Conservation (phyloP, 2,113 vertebrate species). For the Tragelaphus buxtoni region DNA sequence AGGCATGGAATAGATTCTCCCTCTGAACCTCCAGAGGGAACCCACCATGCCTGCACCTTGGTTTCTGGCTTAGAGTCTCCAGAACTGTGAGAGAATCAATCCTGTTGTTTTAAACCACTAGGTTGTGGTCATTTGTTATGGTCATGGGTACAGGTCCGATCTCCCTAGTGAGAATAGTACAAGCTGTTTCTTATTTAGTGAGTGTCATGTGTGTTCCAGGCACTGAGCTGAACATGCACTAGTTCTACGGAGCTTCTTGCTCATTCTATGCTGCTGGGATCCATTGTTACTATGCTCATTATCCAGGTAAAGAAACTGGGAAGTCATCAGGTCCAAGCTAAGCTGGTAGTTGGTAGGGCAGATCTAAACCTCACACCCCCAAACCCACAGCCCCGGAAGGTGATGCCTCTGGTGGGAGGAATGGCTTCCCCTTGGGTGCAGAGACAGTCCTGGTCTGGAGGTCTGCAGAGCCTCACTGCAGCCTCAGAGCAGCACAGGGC, state of each 20-base stretch:
- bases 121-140: background rate
- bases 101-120: background rate
- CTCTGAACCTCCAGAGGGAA: background rate
- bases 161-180: background rate
- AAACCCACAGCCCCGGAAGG: background rate
- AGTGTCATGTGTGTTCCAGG: background rate
- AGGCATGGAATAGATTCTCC: background rate
- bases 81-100: background rate
- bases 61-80: background rate
- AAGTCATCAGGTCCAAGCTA: background rate
- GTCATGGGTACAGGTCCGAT: background rate
- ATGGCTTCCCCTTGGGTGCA: fast-evolving
- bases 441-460: background rate
- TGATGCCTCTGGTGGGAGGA: background rate
- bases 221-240: background rate
- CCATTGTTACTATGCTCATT: background rate
- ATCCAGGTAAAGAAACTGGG: background rate
- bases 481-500: background rate
- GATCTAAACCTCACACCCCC: background rate
- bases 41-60: too few species aligned
- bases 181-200: background rate
- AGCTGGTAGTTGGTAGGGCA: background rate
- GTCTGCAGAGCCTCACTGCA: background rate
- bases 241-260: background rate
- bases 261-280: background rate